These are phyloP conservation scores for Drosophila bipectinata DNA, from an alignment of 1,140 invertebrate species.

Conservation along the genomic window DNA sequence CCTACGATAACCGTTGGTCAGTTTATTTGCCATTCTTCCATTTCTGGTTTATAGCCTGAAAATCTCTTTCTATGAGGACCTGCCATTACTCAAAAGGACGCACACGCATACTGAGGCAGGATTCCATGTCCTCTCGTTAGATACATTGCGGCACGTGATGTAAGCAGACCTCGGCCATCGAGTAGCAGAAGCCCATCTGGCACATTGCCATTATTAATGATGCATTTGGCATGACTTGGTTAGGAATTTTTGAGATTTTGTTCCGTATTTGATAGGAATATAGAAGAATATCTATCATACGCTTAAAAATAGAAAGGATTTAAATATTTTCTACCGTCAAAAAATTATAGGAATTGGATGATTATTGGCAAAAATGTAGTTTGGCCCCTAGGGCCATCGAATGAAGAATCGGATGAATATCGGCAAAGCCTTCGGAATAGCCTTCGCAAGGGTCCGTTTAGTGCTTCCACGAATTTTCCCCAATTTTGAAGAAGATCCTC, in stretches of 20 bases:
- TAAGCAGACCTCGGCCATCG: slow-evolving; percentile 24
- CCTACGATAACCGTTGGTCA: slow-evolving; percentile 4
- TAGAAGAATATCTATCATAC: too few species aligned
- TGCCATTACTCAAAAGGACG: slow-evolving; percentile 61
- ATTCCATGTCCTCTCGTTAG: slow-evolving; percentile 30
- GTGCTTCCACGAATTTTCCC: too few species aligned
- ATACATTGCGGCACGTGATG: slow-evolving; percentile 50
- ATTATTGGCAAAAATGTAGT: too few species aligned
- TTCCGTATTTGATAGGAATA: not conserved
- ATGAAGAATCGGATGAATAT: too few species aligned
- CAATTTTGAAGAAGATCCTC: too few species aligned
- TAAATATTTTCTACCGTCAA: too few species aligned
- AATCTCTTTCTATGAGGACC: slow-evolving; percentile 44
- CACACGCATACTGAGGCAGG: slow-evolving; percentile 15
- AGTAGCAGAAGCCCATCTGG: slow-evolving; percentile 27
- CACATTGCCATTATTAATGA: slow-evolving; percentile 74
- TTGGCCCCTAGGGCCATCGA: too few species aligned
- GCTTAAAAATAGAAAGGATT: too few species aligned
- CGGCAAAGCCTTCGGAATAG: too few species aligned
- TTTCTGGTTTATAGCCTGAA: slow-evolving; percentile 57
- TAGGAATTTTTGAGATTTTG: not conserved
- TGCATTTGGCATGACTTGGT: slow-evolving; percentile 64
- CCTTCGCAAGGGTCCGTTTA: too few species aligned
- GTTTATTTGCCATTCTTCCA: not conserved
- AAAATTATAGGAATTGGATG: too few species aligned